Base-by-base conservation (phyloP, 2,797 vertebrate genomes). In the Sparus aurata region DNA sequence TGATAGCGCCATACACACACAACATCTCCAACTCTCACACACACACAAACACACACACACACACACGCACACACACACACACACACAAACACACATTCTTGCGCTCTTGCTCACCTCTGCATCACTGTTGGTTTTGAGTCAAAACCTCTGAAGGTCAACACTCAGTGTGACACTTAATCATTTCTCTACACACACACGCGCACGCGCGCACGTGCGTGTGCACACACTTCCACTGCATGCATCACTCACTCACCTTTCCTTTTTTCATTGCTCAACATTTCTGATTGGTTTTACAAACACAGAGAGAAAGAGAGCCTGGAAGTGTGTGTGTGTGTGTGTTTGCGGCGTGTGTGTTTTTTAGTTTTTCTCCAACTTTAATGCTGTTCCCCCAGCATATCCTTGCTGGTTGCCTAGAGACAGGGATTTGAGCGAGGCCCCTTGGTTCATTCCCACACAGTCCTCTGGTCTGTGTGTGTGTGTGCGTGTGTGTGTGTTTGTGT, bases 401-500 rank as follows among this genome's bases (percentile, higher is more conserved):
- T 95, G 79, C 94, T 84, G 96, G 98, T 99, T 99, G 98, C 98
- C 95, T 98, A 97, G 98, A 96, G 96, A 99, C 98, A 93, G 87
- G 96, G 97, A 97, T 98, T 99, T 98, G 95, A 98, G 96, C 96
- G 96, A 96, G 97, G 97, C 97, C 97, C 97, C 97, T 98, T 96
- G 96, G 97, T 97, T 97, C 97, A 99, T 99, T 99, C 98, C 98
- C 98, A 99, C 98, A 99, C 98, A 98, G 97, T 90, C 85, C 86
- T 87, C 84, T 69, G 71, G 84, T 86, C 25, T 82, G 74, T 80
- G 66, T 74, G 69, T 79, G 71, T 74, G 55, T 75, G 58, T 73
- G 69, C 64, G 66, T 75, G 69, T 69, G 73, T 80, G 75, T 59
- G 77, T 70, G 76, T 68, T 83, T 23, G 63, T 46, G 61, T 69